Percentiles rank a stretch among this genome's conserved stretches.
Conservation (phyloP, 2,888 invertebrate species). For the Himalopsyche tibetana region DNA sequence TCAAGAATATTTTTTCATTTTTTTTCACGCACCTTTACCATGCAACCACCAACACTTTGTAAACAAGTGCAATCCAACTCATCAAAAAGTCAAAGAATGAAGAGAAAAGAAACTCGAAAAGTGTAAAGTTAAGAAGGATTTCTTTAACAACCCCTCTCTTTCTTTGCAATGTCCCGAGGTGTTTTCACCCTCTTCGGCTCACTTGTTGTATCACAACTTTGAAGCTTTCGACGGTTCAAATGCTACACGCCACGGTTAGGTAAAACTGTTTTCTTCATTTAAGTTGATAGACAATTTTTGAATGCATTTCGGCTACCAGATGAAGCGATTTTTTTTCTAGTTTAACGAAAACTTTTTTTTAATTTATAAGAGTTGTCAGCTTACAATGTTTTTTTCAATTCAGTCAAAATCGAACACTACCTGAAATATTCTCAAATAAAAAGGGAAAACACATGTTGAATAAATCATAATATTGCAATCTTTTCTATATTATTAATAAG, state of each 20-base stretch:
- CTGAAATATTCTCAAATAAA: no score
- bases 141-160: slow-evolving; percentile 34
- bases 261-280: slow-evolving; percentile 16
- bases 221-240: slow-evolving; percentile 21
- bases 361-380: no score
- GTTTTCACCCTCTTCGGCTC: slow-evolving; percentile 21
- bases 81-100: slow-evolving; percentile 59
- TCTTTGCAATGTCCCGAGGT: slow-evolving; percentile 16
- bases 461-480: no score
- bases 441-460: no score
- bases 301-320: not conserved
- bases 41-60: slow-evolving; percentile 55
- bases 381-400: no score
- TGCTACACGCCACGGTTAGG: slow-evolving; percentile 8
- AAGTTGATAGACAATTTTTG: not conserved
- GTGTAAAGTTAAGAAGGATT: slow-evolving; percentile 58
- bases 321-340: not conserved
- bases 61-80: slow-evolving; percentile 64
- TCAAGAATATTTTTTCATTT: not conserved
- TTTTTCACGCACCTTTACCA: slow-evolving; percentile 41
- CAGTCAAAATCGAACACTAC: no score
- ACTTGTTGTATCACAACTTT: slow-evolving; percentile 30
- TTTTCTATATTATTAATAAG: no score
- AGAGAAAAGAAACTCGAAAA: slow-evolving; percentile 57
- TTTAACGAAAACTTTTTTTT: no score